phyloP scores from a whole-genome alignment of 2,113 vertebrate species.

The Tyrannus savana region DNA sequence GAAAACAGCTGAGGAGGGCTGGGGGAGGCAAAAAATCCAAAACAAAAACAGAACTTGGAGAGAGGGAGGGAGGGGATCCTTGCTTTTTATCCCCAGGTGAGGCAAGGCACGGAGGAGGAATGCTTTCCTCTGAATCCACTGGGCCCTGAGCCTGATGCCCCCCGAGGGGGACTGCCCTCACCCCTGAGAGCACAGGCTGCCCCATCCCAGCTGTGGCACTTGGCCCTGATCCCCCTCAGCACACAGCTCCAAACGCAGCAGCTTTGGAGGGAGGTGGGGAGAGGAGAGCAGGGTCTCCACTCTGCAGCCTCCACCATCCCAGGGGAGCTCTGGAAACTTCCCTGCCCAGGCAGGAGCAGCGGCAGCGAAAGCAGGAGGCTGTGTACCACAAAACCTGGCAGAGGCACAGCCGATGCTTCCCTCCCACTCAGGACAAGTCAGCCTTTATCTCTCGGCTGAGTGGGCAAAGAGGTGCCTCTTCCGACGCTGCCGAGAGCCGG shows the following conservation, averaged over 20 bases:
- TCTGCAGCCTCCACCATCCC: neutral
- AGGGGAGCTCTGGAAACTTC: neutral
- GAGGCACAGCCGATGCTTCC: neutral
- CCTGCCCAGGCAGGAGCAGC: neutral
- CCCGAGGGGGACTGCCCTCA: neutral
- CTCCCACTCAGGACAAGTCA: slow-evolving; percentile 22
- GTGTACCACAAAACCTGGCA: neutral
- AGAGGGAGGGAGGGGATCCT: neutral
- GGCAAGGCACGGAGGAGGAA: neutral
- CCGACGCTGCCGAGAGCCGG: neutral
- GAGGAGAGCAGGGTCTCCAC: neutral
- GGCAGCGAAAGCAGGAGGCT: neutral
- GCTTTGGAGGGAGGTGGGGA: neutral
- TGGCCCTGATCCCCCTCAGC: neutral
- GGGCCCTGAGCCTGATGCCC: neutral
- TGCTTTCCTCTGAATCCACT: neutral
- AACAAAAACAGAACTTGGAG: neutral
- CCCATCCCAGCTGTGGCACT: neutral
- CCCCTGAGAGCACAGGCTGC: neutral
- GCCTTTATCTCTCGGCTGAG: slow-evolving; percentile 19
- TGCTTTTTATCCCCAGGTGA: neutral
- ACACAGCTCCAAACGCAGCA: neutral
- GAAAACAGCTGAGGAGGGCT: neutral
- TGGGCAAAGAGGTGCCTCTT: slow-evolving; percentile 40
- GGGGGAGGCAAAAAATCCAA: neutral